Evolutionary conservation across 2,113 vertebrate genomes (phyloP), one percentile per base, ranked within the genome.

Genomic region (Guaruba guarouba): DNA sequence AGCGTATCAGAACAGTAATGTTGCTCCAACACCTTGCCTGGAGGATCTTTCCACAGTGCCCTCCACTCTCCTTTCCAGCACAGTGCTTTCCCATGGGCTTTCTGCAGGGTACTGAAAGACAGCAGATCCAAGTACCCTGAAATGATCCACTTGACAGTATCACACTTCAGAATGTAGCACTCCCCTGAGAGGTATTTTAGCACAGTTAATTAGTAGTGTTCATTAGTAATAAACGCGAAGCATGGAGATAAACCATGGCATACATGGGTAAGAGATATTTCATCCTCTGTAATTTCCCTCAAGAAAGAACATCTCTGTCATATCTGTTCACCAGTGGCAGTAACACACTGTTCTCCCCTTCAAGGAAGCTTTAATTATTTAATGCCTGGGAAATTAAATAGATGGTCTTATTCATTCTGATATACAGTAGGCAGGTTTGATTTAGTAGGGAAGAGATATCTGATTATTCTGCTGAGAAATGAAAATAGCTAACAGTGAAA

Each of bases 361-460:
- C 52, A 91, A 80, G 73, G 44, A 76, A 86, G 20, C 24, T 81
- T 93, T 62, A 81, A 83, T 83, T 91, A 94, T 89, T 93, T 84
- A 89, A 84, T 93, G 64, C 44, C 29, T 62, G 35, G 63, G 64
- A 93, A 91, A 92, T 80, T 83, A 89, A 96, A 83, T 44, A 92
- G 54, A 81, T 87, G 84, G 27, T 69, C 68, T 81, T 81, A 63
- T 51, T 94, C 83, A 73, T 88, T 82, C 87, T 77, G 73, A 73
- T 64, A 71, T 46, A 80, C 49, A 74, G 59, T 64, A 66, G 73
- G 63, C 64, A 91, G 84, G 73, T 81, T 94, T 94, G 81, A 95
- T 94, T 80, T 80, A 89, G 68, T 64, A 86, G 73, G 44, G 49
- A 83, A 88, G 80, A 62, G 29, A 66, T 68, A 93, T 49, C 48